A percentile compares a stretch with the other conserved stretches of the same genome.
phyloP scores from a whole-genome alignment of 2,888 invertebrate species.

The Ariolimax columbianus region DNA sequence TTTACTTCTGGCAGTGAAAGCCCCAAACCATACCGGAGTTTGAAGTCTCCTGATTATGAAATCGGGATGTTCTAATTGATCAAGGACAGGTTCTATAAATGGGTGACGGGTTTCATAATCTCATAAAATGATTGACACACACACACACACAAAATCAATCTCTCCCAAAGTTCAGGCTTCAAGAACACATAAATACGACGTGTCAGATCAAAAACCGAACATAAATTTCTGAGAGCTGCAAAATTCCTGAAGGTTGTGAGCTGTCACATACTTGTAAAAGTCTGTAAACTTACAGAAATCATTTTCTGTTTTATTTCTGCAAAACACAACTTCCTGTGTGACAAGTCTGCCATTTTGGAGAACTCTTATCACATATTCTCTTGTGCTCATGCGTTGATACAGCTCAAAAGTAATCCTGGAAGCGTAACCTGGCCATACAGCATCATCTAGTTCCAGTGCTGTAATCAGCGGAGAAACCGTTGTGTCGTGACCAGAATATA shows the following conservation, averaged over 20 bases:
- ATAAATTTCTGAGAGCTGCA: constrained; percentile 15
- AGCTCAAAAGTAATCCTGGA: constrained; percentile 92
- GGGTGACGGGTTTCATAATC: too few species aligned
- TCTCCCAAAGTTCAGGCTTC: too few species aligned
- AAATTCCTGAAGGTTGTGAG: constrained; percentile 16
- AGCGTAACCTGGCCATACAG: constrained; percentile 88
- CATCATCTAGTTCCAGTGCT: constrained; percentile 86
- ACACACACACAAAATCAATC: background rate
- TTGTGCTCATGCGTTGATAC: constrained; percentile 80
- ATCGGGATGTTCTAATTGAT: too few species aligned
- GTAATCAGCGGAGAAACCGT: constrained; percentile 90
- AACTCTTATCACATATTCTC: constrained; percentile 85
- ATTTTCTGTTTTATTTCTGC: constrained; percentile 79
- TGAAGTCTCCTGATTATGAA: too few species aligned
- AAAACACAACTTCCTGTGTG: constrained; percentile 89
- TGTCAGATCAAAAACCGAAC: background rate
- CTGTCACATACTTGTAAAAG: constrained; percentile 83
- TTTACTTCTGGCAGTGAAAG: too few species aligned
- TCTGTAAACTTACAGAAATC: constrained; percentile 89
- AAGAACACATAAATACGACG: background rate
- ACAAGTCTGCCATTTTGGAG: constrained; percentile 92
- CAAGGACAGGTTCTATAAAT: too few species aligned
- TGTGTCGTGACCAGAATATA: constrained; percentile 95
- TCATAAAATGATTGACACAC: background rate
- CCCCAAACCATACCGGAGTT: too few species aligned